phyloP scores from a whole-genome alignment of 2,797 vertebrate genomes.

The Enteromius afrohamiltoni region DNA sequence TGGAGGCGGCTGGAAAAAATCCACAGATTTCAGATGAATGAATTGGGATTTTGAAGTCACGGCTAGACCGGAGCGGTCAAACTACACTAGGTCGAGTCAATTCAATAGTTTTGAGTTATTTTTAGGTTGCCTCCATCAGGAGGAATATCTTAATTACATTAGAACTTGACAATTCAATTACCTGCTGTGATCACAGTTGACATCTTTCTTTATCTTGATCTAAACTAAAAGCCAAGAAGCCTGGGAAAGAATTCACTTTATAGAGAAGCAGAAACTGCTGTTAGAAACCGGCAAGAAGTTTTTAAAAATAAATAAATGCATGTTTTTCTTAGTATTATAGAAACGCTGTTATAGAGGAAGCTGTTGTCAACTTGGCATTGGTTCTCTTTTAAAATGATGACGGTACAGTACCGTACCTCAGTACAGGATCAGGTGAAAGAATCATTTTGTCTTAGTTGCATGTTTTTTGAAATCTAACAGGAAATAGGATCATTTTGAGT shows the following conservation, averaged over 20 bases:
- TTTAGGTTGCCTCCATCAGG: slow-evolving; percentile 56
- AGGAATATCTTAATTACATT: slow-evolving; percentile 58
- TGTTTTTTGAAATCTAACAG: slow-evolving; percentile 32
- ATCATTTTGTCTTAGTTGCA: slow-evolving; percentile 6
- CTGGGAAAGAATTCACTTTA: not conserved
- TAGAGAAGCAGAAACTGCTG: not conserved
- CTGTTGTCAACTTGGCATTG: not conserved
- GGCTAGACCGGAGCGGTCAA: not conserved
- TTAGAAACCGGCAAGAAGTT: not conserved
- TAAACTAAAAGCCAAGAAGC: slow-evolving; percentile 39
- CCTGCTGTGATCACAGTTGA: slow-evolving; percentile 71
- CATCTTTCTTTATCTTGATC: slow-evolving; percentile 60
- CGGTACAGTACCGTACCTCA: not conserved
- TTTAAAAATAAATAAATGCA: not conserved
- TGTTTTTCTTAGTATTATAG: not conserved
- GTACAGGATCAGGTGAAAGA: slow-evolving; percentile 1
- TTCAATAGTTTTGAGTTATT: slow-evolving; percentile 54
- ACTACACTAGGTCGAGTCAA: slow-evolving; percentile 11
- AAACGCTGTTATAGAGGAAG: not conserved
- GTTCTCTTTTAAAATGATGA: slow-evolving; percentile 7
- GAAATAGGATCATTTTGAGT: slow-evolving; percentile 29
- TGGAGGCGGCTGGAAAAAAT: slow-evolving; percentile 1
- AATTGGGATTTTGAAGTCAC: not conserved
- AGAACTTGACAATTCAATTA: slow-evolving; percentile 73
- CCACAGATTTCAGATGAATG: slow-evolving; percentile 1